Conservation (phyloP, 2,113 vertebrate species). For the Bujurquina vittata region DNA sequence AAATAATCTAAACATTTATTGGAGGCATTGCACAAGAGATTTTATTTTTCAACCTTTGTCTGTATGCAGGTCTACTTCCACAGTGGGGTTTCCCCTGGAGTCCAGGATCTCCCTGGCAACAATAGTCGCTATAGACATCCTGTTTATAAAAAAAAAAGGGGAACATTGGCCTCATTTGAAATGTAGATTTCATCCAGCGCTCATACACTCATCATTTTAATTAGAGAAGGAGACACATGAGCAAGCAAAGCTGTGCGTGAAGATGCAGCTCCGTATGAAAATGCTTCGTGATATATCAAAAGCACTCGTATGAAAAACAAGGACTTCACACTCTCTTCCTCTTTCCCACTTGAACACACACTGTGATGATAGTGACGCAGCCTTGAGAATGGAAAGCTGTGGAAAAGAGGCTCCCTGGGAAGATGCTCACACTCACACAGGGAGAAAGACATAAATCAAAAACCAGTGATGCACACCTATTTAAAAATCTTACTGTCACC, state of each 20-base stretch:
- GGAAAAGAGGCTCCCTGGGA: constrained; percentile 48
- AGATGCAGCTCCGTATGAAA: not conserved
- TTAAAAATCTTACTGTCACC: constrained; percentile 47
- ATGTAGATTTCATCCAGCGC: not conserved
- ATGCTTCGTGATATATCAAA: constrained; percentile 3
- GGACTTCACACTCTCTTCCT: constrained; percentile 27
- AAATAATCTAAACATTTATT: not conserved
- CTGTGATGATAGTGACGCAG: constrained; percentile 58
- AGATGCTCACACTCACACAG: constrained; percentile 22
- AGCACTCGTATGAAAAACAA: not conserved
- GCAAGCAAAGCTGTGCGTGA: not conserved
- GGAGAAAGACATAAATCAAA: constrained; percentile 39
- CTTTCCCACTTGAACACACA: constrained; percentile 34
- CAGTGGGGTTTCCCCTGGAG: constrained; percentile 84
- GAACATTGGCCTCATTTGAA: not conserved
- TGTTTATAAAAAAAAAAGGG: constrained; percentile 21
- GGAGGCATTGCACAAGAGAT: not conserved
- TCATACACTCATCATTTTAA: not conserved
- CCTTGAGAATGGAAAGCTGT: constrained; percentile 40
- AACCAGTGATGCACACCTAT: constrained; percentile 36
- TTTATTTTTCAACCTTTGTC: constrained; percentile 83
- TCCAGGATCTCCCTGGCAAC: constrained; percentile 94
- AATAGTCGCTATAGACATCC: constrained; percentile 91
- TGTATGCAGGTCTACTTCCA: constrained; percentile 90
- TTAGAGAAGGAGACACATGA: not conserved